Conservation (phyloP, 2,888 invertebrate genomes). For the Orthosia cruda region DNA sequence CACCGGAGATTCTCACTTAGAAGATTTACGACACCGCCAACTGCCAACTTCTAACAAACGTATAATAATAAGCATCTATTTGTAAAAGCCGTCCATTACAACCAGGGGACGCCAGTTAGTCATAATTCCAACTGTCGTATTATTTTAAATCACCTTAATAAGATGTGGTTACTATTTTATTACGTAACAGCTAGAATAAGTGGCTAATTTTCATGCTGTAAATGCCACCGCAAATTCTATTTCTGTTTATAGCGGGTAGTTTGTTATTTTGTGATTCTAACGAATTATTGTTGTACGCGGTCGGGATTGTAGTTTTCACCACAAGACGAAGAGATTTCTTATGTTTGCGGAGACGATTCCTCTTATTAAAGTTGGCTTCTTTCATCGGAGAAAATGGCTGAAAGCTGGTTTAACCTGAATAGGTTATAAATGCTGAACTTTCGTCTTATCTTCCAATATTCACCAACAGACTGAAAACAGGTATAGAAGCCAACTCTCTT, state of each 20-base stretch:
- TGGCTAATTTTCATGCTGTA: constrained; percentile 39
- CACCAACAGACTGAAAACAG: no score
- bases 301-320: background rate
- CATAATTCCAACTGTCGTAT: constrained; percentile 45
- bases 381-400: background rate
- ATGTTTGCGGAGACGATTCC: background rate
- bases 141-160: constrained; percentile 60
- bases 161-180: constrained; percentile 46
- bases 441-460: no score
- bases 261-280: constrained; percentile 25
- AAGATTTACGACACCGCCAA: constrained; percentile 5
- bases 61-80: constrained; percentile 28
- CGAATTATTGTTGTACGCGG: constrained; percentile 25
- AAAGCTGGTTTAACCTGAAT: background rate
- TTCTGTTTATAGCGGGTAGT: constrained; percentile 16
- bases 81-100: constrained; percentile 50
- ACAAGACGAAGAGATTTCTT: constrained; percentile 7
- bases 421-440: background rate
- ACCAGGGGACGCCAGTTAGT: constrained; percentile 20
- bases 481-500: background rate
- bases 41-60: constrained; percentile 3
- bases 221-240: constrained; percentile 42
- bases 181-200: constrained; percentile 36
- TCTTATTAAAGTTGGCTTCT: background rate
- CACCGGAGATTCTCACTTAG: constrained; percentile 1